Evolutionary conservation across 1,140 invertebrate species (phyloP), one percentile per base, ranked within the genome.

Genomic region (Conopomorpha cramerella): DNA sequence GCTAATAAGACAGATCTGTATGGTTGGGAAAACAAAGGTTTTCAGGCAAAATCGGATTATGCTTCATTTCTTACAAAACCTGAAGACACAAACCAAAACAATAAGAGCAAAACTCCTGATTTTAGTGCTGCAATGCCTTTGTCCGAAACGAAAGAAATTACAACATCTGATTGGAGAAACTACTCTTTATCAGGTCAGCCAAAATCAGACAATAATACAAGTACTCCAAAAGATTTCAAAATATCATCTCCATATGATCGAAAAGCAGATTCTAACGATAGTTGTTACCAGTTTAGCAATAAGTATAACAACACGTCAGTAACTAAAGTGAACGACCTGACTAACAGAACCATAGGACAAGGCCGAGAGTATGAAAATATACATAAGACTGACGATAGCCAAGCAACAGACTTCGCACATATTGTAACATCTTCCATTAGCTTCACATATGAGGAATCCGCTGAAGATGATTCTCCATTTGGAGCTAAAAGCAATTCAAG

Each of bases 21-120:
- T 51, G 73, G 74, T 19, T 77, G 74, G 73, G 74, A 78, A 65
- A 77, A 78, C 44, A 78, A 77, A 54, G 71, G 65, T 10, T 77
- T 77, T 49, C 41, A 62, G 36, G 73, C 55, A 14, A 77, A 74
- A 52, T 63, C 51, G 49, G 54, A 60, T 37, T 54, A 40, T 41
- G 53, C 55, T 53, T 57, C 30, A 30, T 38, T 44, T 34, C 40
- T 51, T 39, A 49, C 43, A 11, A 54, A 52, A 45, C 31, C 46
- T 12, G 52, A 54, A 23, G 45, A 41, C 10, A 52, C 41, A 29
- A 44, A 39, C 30, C 16, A 46, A 38, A 44, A 54, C 34, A 23
- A 33, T 18, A 29, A 11, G 8, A 29, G 11, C 26, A 65, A 54
- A 44, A 36, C 36, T 18, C 36, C 36, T 39, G 46, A 49, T 37